Evolutionary conservation across 2,888 invertebrate genomes (phyloP).

Genomic region (Dinocampus coccinellae): DNA sequence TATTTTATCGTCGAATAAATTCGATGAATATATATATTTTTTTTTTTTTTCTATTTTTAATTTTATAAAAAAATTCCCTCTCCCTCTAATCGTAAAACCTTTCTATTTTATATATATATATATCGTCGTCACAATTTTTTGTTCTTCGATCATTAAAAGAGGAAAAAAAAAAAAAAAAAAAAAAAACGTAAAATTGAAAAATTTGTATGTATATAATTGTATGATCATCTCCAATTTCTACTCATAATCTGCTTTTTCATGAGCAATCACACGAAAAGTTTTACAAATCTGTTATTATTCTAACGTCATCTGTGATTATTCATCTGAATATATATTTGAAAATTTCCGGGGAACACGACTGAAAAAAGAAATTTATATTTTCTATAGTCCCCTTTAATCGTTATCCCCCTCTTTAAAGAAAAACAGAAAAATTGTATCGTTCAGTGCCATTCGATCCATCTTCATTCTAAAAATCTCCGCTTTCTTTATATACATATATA

Average conservation of each 20-base stretch:
- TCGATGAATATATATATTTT: constrained; percentile 38
- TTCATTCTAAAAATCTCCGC: constrained; percentile 19
- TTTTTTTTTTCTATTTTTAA: constrained; percentile 18
- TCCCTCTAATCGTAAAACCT: not conserved
- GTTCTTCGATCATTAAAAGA: not conserved
- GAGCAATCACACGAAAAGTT: constrained; percentile 8
- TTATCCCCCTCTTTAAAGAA: constrained; percentile 26
- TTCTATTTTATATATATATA: too few species aligned
- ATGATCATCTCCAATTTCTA: not conserved
- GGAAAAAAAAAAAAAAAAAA: not conserved
- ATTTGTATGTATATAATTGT: not conserved
- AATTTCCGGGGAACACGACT: not conserved
- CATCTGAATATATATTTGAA: not conserved
- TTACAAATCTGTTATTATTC: constrained; percentile 4
- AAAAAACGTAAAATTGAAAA: not conserved
- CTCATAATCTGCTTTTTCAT: not conserved
- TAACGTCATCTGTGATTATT: constrained; percentile 42
- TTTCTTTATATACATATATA: too few species aligned
- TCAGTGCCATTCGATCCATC: constrained; percentile 32
- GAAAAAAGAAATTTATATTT: constrained; percentile 23
- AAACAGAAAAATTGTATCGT: constrained; percentile 38
- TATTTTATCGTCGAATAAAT: constrained; percentile 47
- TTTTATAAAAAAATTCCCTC: constrained; percentile 10
- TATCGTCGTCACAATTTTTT: constrained; percentile 7
- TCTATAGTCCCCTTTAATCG: constrained; percentile 10